phyloP scores from a whole-genome alignment of 2,888 invertebrate species.

The Atethmia centrago region DNA sequence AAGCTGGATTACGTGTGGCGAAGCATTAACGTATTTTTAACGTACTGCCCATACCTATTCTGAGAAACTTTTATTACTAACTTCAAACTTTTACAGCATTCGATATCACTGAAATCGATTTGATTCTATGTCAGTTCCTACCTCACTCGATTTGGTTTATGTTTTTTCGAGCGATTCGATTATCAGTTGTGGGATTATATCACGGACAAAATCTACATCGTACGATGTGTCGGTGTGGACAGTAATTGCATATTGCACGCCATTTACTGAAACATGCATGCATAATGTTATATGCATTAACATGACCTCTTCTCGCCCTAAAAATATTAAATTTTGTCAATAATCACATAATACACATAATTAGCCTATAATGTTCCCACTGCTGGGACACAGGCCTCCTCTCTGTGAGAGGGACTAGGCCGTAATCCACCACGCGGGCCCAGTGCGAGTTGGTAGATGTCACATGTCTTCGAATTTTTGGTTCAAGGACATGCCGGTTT shows the following conservation, averaged over 20 bases:
- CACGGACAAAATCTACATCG: conserved; percentile 18
- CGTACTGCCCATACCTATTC: conserved; percentile 37
- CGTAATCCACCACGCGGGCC: too few species aligned
- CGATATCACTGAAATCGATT: conserved; percentile 46
- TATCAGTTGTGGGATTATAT: conserved; percentile 23
- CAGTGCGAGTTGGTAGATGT: too few species aligned
- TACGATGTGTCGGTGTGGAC: neutral
- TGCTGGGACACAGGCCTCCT: too few species aligned
- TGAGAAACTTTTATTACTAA: conserved; percentile 51
- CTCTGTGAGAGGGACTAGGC: too few species aligned
- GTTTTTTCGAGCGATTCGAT: conserved; percentile 22
- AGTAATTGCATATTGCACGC: conserved; percentile 19
- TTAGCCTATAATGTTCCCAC: too few species aligned
- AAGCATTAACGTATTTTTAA: conserved; percentile 31
- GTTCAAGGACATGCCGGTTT: too few species aligned
- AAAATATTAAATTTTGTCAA: conserved; percentile 3
- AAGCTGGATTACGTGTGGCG: conserved; percentile 35
- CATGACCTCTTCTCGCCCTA: conserved; percentile 32
- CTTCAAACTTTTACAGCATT: conserved; percentile 40
- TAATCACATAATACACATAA: too few species aligned
- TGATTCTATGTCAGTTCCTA: conserved; percentile 36
- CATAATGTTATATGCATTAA: conserved; percentile 39
- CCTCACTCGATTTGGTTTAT: conserved; percentile 12
- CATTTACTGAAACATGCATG: conserved; percentile 41
- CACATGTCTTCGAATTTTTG: too few species aligned